Conservation (phyloP, 1,140 invertebrate genomes). For the Carcinoscorpius rotundicauda region DNA sequence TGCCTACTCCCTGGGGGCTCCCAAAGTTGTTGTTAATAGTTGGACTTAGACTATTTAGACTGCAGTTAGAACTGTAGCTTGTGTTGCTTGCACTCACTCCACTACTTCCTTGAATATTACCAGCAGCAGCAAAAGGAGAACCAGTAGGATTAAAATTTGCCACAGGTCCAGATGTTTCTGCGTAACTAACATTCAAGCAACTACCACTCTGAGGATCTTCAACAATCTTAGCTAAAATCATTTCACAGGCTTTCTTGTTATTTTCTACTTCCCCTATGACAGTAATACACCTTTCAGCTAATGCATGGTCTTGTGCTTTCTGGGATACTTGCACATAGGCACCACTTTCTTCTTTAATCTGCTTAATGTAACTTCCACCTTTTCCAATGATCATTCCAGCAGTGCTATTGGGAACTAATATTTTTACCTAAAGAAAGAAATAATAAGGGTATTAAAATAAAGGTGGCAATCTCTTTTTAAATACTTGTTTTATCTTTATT, state of each 20-base stretch:
- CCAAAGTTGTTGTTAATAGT: slow-evolving; percentile 25
- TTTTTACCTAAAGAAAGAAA: slow-evolving; percentile 60
- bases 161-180: slow-evolving; percentile 84
- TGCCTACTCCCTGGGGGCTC: slow-evolving; percentile 17
- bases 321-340: slow-evolving; percentile 98
- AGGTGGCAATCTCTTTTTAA: no score
- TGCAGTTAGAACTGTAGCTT: slow-evolving; percentile 26
- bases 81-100: slow-evolving; percentile 24
- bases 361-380: slow-evolving; percentile 92
- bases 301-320: slow-evolving; percentile 90
- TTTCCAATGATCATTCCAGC: slow-evolving; percentile 99
- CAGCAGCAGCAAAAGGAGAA: slow-evolving; percentile 70
- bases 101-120: slow-evolving; percentile 23
- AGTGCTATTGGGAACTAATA: slow-evolving; percentile 94
- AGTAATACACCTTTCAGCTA: slow-evolving; percentile 93
- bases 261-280: slow-evolving; percentile 85
- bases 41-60: slow-evolving; percentile 27
- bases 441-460: no score
- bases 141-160: slow-evolving; percentile 94
- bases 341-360: slow-evolving; percentile 94
- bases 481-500: no score
- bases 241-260: slow-evolving; percentile 80
- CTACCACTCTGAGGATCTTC: slow-evolving; percentile 95
- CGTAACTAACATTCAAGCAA: slow-evolving; percentile 91
- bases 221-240: slow-evolving; percentile 93